phyloP scores from a whole-genome alignment of 2,113 vertebrate species.

The Muntiacus reevesi region DNA sequence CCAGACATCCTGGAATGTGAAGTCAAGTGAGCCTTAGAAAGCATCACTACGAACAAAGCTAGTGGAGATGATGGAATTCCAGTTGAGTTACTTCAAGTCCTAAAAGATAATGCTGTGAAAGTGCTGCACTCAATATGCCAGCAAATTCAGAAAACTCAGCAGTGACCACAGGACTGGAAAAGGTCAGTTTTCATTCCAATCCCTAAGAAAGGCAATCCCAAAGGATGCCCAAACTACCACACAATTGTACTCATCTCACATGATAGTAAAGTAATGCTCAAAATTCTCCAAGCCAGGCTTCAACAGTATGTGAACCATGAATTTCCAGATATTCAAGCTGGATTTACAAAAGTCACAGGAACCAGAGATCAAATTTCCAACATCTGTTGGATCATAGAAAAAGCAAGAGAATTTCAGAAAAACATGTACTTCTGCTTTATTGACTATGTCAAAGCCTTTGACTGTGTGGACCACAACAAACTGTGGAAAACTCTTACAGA shows the following conservation, averaged over 20 bases:
- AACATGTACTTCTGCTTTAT: neutral
- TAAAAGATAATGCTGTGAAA: neutral
- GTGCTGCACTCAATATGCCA: neutral
- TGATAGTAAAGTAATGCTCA: neutral
- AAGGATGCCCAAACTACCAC: neutral
- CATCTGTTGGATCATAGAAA: neutral
- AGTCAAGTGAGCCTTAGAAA: neutral
- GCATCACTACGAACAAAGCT: neutral
- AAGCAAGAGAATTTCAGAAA: neutral
- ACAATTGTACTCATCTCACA: neutral
- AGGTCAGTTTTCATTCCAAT: neutral
- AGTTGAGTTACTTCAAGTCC: neutral
- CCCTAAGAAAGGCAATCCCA: neutral
- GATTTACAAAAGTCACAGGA: neutral
- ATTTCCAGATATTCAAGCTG: neutral
- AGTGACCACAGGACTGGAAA: neutral
- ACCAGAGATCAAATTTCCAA: neutral
- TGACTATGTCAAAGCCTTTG: neutral
- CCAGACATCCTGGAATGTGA: neutral
- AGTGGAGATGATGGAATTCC: neutral
- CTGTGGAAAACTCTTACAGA: neutral
- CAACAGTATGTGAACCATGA: accelerated
- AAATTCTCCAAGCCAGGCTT: neutral
- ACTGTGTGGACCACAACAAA: neutral
- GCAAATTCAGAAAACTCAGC: neutral